Conservation (phyloP, 1,140 invertebrate species). For the Drosophila aff. region DNA sequence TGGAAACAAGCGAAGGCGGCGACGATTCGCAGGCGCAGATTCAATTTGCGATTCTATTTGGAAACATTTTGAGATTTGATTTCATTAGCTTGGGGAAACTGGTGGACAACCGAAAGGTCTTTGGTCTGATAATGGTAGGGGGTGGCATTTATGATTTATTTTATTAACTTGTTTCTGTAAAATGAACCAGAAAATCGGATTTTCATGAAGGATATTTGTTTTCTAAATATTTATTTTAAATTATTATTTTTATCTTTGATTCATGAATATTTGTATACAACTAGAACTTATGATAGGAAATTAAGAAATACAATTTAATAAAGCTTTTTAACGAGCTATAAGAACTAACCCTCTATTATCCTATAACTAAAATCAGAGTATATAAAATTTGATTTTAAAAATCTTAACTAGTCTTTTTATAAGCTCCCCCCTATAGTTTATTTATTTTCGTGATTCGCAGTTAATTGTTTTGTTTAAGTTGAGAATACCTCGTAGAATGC, state of each 20-base stretch:
- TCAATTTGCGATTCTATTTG: constrained; percentile 15
- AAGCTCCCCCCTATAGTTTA: too few relatives aligned
- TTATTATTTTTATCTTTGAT: background rate
- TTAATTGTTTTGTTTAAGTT: constrained; percentile 2
- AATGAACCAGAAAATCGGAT: background rate
- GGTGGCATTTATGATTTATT: background rate
- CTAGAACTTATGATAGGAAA: background rate
- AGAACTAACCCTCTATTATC: background rate
- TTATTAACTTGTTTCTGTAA: background rate
- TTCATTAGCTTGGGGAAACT: constrained; percentile 1
- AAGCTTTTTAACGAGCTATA: too few relatives aligned
- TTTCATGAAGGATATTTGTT: too few relatives aligned
- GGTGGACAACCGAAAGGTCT: background rate
- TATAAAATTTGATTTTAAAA: too few relatives aligned
- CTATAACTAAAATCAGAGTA: background rate
- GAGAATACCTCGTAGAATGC: constrained; percentile 1
- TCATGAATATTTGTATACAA: background rate
- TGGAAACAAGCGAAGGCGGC: constrained; percentile 1
- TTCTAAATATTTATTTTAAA: background rate
- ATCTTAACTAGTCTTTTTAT: background rate
- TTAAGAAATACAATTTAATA: background rate
- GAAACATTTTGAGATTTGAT: constrained; percentile 5
- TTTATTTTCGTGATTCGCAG: background rate
- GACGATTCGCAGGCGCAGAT: constrained; percentile 3
- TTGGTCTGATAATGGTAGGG: background rate